Conservation (phyloP, 2,797 vertebrate species). For the Leucoraja ocellata region DNA sequence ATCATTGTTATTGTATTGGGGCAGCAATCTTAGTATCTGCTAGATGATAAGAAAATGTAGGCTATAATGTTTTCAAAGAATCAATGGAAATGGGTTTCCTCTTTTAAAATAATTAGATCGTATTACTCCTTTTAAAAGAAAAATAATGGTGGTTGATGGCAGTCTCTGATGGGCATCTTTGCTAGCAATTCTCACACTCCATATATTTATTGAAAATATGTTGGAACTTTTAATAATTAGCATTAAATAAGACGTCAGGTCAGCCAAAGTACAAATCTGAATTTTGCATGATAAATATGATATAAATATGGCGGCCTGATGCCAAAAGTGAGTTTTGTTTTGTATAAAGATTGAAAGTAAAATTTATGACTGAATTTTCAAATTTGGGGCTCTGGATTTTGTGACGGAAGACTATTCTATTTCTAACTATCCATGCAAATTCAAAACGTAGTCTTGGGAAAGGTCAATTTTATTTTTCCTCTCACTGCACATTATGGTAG, state of each 20-base stretch:
- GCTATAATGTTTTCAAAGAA: neutral
- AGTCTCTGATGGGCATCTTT: no score
- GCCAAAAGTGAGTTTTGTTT: neutral
- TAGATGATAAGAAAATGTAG: neutral
- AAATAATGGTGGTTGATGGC: no score
- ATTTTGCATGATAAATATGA: neutral
- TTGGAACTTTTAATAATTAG: no score
- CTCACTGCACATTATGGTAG: neutral
- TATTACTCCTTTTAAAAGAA: no score
- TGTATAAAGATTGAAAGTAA: neutral
- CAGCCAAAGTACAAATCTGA: neutral
- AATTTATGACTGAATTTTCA: neutral
- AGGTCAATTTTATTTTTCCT: neutral
- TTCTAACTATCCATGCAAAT: neutral
- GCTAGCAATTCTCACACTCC: no score
- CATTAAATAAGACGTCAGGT: neutral
- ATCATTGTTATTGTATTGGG: no score
- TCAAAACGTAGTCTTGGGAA: neutral
- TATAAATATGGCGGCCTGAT: neutral
- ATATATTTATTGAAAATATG: no score
- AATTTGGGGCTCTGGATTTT: neutral
- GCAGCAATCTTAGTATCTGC: no score
- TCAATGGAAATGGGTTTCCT: neutral
- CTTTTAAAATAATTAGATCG: neutral
- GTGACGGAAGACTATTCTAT: neutral